phyloP scores from a whole-genome alignment of 2,797 vertebrate species.

The Ctenochaetus hawaiiensis region DNA sequence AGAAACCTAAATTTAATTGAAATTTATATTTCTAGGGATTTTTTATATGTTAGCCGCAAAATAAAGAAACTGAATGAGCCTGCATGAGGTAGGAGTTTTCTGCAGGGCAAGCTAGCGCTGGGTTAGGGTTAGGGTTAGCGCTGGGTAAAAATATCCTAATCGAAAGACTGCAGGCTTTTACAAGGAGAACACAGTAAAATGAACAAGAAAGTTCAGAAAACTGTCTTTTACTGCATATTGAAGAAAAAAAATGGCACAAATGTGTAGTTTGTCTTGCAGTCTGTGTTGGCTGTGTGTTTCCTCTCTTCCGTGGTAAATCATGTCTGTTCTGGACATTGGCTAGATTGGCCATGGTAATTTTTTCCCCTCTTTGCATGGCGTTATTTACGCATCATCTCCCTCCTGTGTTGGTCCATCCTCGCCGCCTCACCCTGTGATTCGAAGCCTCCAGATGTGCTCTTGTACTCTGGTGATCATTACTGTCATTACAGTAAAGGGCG shows the following conservation, averaged over 20 bases:
- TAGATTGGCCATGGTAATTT: slow-evolving; percentile 30
- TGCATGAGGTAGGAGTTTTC: slow-evolving; percentile 11
- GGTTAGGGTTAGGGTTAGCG: too few relatives aligned
- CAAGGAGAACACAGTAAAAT: slow-evolving; percentile 1
- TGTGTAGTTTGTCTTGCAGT: slow-evolving; percentile 37
- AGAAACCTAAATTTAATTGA: background rate
- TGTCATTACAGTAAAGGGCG: slow-evolving; percentile 66
- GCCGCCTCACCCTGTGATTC: slow-evolving; percentile 48
- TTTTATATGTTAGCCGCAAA: slow-evolving; percentile 5
- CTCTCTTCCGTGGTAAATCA: slow-evolving; percentile 59
- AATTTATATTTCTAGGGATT: background rate
- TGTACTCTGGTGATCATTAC: slow-evolving; percentile 63
- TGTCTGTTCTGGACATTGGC: slow-evolving; percentile 49
- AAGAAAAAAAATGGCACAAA: slow-evolving; percentile 5
- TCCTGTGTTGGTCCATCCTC: slow-evolving; percentile 36
- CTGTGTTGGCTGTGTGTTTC: slow-evolving; percentile 22
- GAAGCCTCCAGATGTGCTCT: slow-evolving; percentile 71
- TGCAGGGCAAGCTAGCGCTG: slow-evolving; percentile 22
- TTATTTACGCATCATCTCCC: slow-evolving; percentile 58
- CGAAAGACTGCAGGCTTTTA: slow-evolving; percentile 5
- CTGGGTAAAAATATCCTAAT: slow-evolving; percentile 42
- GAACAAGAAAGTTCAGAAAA: slow-evolving; percentile 9
- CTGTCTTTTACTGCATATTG: slow-evolving; percentile 26
- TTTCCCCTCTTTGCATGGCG: slow-evolving; percentile 13
- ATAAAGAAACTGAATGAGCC: background rate